Evolutionary conservation across 2,797 vertebrate species (phyloP).

Genomic region (Gobionotothen gibberifrons): DNA sequence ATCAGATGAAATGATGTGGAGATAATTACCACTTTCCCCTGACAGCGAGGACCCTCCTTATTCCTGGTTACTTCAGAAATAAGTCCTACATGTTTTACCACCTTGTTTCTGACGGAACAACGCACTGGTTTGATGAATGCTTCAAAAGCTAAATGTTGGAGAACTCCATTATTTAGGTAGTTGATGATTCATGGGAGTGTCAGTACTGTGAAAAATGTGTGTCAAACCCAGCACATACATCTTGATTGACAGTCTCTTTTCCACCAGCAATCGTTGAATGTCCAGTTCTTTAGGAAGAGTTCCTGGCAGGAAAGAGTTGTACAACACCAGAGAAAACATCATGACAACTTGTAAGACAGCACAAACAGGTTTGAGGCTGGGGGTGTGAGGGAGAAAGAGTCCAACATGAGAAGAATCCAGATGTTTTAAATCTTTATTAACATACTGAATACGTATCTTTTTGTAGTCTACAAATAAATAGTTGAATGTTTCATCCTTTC

Average conservation of each 20-base stretch:
- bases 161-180: background rate
- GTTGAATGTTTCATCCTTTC: constrained; percentile 50
- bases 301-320: background rate
- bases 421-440: constrained; percentile 80
- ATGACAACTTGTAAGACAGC: background rate
- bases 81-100: background rate
- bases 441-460: constrained; percentile 67
- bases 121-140: background rate
- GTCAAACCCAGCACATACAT: background rate
- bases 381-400: background rate
- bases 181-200: background rate
- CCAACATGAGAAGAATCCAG: constrained; percentile 2
- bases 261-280: background rate
- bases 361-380: background rate
- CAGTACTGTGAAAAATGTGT: background rate
- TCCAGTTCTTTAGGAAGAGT: background rate
- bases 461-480: constrained; percentile 83
- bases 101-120: background rate
- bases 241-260: background rate
- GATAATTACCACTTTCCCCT: background rate
- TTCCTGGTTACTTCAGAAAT: background rate
- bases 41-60: background rate
- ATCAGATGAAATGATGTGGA: background rate
- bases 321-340: background rate
- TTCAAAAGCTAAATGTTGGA: background rate